phyloP scores from a whole-genome alignment of 2,888 invertebrate species.

The Xestia xanthographa region DNA sequence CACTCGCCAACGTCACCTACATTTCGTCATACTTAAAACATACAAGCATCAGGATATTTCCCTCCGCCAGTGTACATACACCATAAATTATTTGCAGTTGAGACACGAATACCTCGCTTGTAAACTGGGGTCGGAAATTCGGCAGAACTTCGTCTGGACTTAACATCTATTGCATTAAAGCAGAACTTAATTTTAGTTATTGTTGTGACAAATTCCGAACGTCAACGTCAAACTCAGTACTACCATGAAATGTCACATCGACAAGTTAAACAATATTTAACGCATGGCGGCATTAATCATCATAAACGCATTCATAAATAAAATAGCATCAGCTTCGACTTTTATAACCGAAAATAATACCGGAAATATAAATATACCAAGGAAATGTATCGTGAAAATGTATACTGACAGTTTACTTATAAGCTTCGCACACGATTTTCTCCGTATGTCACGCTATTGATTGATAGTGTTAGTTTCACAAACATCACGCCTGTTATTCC shows the following conservation, averaged over 20 bases:
- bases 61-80: neutral
- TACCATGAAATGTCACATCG: neutral
- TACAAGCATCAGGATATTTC: neutral
- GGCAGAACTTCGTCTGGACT: neutral
- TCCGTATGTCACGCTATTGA: too few relatives aligned
- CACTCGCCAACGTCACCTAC: neutral
- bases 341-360: too few relatives aligned
- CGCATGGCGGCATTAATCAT: too few relatives aligned
- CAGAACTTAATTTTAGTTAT: neutral
- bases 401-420: too few relatives aligned
- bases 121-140: slow-evolving; percentile 4
- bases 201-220: neutral
- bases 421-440: too few relatives aligned
- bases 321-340: too few relatives aligned
- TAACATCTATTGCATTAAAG: slow-evolving; percentile 8
- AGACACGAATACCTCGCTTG: neutral
- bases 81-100: slow-evolving; percentile 7
- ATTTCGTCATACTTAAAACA: neutral
- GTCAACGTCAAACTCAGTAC: neutral
- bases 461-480: too few relatives aligned
- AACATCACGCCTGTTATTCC: too few relatives aligned
- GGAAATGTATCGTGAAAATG: too few relatives aligned
- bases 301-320: too few relatives aligned
- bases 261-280: too few relatives aligned
- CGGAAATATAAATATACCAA: too few relatives aligned